Percentiles rank a stretch among this genome's conserved stretches.
Conservation (phyloP, 2,888 invertebrate species). For the Papilio elwesi region DNA sequence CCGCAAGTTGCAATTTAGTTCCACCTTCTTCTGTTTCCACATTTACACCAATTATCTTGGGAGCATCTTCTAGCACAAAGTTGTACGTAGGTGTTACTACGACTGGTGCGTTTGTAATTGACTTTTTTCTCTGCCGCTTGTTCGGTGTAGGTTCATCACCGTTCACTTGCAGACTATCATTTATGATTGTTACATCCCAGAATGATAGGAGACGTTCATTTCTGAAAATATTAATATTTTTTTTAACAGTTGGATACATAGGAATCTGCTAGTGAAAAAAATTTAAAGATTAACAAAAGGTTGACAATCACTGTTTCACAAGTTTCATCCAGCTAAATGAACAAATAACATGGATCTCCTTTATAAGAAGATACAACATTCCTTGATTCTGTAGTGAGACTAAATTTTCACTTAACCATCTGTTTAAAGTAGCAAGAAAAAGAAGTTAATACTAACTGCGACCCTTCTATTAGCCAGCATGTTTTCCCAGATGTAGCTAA, state of each 20-base stretch:
- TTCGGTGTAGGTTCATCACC: slow-evolving; percentile 65
- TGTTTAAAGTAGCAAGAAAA: not conserved
- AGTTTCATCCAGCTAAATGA: too few species aligned
- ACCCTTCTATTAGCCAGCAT: slow-evolving; percentile 74
- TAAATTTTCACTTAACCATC: too few species aligned
- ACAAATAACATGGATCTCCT: too few species aligned
- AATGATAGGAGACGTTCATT: slow-evolving; percentile 77
- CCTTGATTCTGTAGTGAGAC: too few species aligned
- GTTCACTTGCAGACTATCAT: slow-evolving; percentile 62
- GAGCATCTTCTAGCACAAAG: slow-evolving; percentile 89
- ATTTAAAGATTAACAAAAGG: too few species aligned
- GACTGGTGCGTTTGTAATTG: slow-evolving; percentile 46
- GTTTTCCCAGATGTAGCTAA: slow-evolving; percentile 60
- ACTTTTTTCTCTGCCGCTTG: slow-evolving; percentile 69
- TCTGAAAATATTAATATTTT: slow-evolving; percentile 53
- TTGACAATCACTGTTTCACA: too few species aligned
- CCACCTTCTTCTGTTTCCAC: slow-evolving; percentile 79
- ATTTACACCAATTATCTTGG: slow-evolving; percentile 76
- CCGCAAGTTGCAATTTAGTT: slow-evolving; percentile 76
- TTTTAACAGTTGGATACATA: not conserved
- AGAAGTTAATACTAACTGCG: slow-evolving; percentile 64
- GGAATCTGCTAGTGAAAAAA: too few species aligned
- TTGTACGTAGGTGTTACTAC: slow-evolving; percentile 72
- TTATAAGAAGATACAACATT: too few species aligned
- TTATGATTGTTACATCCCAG: slow-evolving; percentile 74